Evolutionary conservation across 92 coral and sea anemone genomes (phyloP), one percentile per base, ranked within the genome.

Genomic region (Zoanthus gigantus): DNA sequence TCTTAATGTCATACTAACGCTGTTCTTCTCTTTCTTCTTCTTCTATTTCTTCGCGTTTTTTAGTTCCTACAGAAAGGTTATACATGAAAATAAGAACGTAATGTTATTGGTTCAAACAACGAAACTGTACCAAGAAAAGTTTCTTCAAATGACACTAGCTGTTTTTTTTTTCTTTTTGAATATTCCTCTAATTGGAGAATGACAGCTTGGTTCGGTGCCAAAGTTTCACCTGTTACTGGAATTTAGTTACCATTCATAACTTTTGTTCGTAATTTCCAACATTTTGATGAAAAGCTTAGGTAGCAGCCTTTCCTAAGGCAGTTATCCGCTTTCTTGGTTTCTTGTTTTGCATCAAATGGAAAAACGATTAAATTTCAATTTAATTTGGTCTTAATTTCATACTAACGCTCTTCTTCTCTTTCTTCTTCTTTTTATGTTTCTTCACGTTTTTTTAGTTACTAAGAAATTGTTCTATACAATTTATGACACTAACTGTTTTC

Each of bases 371-470:
- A 9, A 15, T 57, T 3, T 57, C 63, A 12, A 12, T 12, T 57
- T 57, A 16, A 0, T 57, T 57, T 15, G 12, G n/a, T 57, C 12
- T 57, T 9, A 57, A 57, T 57, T 11, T 57, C 16, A 61, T 58
- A 79, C 84, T 79, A 79, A 79, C 84, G 9, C 34, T 79, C 84
- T n/a, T 79, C 84, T 16, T 44, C 72, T 15, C 17, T 44, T 6
- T 61, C 54, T 42, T 80, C 48, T 56, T 56, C 71, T 47, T 48
- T 67, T 67, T 80, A 56, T 80, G 23, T 11, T 80, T 80, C 85
- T 47, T 80, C 85, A 6, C 85, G 57, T 63, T 80, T 80, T 29
- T 80, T 61, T 23, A 14, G 34, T 8, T 65, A 44, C 85, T 80
- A 71, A 8, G 42, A 63, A 29, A 23, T 23, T 23, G 23, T 23